phyloP scores from a whole-genome alignment of 2,888 invertebrate genomes.

The Limnephilus marmoratus region DNA sequence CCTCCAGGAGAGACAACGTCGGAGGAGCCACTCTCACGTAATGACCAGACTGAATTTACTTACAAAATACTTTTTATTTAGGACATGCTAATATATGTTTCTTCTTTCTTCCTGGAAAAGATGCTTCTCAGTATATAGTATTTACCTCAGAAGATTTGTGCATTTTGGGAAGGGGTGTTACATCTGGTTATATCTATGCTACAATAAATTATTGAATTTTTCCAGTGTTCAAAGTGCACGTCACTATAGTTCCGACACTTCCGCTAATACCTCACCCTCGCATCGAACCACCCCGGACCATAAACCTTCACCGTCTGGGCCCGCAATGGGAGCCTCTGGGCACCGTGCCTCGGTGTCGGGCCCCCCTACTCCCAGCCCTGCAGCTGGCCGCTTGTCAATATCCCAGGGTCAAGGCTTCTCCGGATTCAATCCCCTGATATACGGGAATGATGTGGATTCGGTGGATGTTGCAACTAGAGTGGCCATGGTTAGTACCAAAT shows the following conservation, averaged over 20 bases:
- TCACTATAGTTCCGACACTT: slow-evolving; percentile 61
- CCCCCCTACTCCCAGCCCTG: slow-evolving; percentile 71
- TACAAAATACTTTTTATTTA: neutral
- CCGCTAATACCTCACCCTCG: slow-evolving; percentile 62
- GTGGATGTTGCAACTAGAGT: slow-evolving; percentile 99
- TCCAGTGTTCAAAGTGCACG: slow-evolving; percentile 64
- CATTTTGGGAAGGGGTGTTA: neutral
- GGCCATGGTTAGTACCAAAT: slow-evolving; percentile 86
- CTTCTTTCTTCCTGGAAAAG: no score
- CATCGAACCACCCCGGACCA: slow-evolving; percentile 68
- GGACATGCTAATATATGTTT: neutral
- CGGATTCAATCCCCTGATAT: slow-evolving; percentile 90
- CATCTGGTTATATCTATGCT: neutral
- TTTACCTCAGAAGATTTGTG: neutral
- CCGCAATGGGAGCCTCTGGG: slow-evolving; percentile 60
- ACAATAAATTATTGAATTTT: neutral
- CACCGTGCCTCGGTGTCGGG: slow-evolving; percentile 71
- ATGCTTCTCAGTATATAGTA: no score
- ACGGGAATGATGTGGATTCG: slow-evolving; percentile 96
- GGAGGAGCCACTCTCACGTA: slow-evolving; percentile 79
- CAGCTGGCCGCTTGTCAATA: slow-evolving; percentile 73
- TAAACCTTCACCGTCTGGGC: slow-evolving; percentile 69
- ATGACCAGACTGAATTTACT: slow-evolving; percentile 66
- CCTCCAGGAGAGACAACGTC: slow-evolving; percentile 82
- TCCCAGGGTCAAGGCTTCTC: slow-evolving; percentile 78